Conservation (phyloP, 2,113 vertebrate species). For the Nothoprocta pentlandii region DNA sequence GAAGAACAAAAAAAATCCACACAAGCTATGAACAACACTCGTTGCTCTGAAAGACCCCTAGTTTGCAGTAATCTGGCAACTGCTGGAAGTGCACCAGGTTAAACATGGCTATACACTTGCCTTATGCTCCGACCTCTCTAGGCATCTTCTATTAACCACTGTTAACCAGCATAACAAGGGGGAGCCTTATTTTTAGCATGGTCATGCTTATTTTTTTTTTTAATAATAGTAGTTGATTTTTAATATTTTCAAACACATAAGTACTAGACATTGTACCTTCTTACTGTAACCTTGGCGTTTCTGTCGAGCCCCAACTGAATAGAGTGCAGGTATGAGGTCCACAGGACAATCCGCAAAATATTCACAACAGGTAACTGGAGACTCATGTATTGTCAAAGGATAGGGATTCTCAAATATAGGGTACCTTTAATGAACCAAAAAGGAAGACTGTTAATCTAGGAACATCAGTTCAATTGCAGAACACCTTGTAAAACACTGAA, state of each 20-base stretch:
- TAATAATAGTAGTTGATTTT: neutral
- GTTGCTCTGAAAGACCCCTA: neutral
- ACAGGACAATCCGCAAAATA: conserved; percentile 97
- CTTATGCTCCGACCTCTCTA: neutral
- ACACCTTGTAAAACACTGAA: neutral
- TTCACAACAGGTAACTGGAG: conserved; percentile 98
- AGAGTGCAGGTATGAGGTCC: conserved; percentile 98
- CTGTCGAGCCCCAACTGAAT: conserved; percentile 95
- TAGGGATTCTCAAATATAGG: conserved; percentile 99
- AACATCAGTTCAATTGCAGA: neutral
- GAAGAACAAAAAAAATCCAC: too few relatives aligned
- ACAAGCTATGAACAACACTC: neutral
- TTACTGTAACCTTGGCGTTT: conserved; percentile 99
- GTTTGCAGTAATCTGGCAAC: neutral
- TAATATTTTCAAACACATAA: neutral
- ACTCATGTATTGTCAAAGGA: conserved; percentile 96
- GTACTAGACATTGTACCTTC: conserved; percentile 83
- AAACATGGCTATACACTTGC: neutral
- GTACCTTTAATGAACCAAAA: conserved; percentile 83
- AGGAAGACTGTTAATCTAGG: neutral
- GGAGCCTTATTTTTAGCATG: neutral
- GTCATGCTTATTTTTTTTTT: neutral
- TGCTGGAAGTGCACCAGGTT: fast-evolving
- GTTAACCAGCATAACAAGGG: neutral
- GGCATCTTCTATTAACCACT: neutral